phyloP scores from a whole-genome alignment of 2,113 vertebrate genomes.

The Excalfactoria chinensis region DNA sequence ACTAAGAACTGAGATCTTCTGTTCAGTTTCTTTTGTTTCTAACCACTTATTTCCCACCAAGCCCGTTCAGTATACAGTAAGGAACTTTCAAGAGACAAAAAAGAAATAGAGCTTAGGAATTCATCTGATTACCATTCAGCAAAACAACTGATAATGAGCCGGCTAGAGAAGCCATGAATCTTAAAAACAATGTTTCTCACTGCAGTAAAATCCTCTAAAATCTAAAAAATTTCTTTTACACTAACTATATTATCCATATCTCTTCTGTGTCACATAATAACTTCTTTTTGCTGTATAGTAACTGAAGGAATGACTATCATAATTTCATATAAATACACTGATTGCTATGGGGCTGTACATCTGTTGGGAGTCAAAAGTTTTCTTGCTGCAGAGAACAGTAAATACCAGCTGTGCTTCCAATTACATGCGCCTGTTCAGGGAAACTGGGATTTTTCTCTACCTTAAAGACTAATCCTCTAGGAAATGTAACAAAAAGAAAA shows the following conservation, averaged over 20 bases:
- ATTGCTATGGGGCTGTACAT: neutral
- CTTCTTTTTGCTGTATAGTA: neutral
- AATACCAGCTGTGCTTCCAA: slow-evolving; percentile 20
- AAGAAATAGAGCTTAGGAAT: neutral
- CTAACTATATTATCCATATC: neutral
- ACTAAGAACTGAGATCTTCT: neutral
- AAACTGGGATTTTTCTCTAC: neutral
- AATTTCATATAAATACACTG: slow-evolving; percentile 3
- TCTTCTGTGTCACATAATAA: neutral
- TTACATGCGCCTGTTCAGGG: neutral
- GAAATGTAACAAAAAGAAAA: neutral
- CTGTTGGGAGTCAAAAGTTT: neutral
- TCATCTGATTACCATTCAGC: neutral
- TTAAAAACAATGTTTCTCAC: neutral
- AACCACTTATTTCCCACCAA: neutral
- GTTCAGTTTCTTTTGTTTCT: neutral
- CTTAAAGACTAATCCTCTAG: neutral
- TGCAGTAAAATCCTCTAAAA: neutral
- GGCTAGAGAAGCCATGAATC: neutral
- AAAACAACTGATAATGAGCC: neutral
- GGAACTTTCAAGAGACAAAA: neutral
- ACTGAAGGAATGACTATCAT: neutral
- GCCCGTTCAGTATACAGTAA: neutral
- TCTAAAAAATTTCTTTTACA: neutral
- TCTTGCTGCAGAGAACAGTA: neutral